phyloP scores from a whole-genome alignment of 2,888 invertebrate species.

The Gastrophysa polygoni region DNA sequence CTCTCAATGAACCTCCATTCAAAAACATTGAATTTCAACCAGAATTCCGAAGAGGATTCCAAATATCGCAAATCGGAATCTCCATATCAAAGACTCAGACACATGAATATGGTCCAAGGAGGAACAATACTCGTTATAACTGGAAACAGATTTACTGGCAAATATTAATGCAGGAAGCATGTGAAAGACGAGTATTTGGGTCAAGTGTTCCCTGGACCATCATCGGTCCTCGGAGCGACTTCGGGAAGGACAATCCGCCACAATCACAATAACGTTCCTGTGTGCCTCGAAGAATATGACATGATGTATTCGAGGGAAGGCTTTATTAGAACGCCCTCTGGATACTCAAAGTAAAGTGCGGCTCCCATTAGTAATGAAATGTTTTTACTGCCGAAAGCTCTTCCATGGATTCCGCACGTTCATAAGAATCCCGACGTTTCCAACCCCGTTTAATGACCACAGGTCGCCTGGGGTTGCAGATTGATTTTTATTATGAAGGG shows the following conservation, averaged over 20 bases:
- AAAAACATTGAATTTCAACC: no score
- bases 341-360: slow-evolving; percentile 19
- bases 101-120: no score
- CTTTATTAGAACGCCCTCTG: slow-evolving; percentile 5
- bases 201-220: not conserved
- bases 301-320: not conserved
- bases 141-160: no score
- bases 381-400: slow-evolving; percentile 23
- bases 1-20: no score
- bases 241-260: not conserved
- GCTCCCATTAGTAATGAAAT: slow-evolving; percentile 22
- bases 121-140: no score
- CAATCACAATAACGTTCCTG: not conserved
- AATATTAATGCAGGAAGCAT: no score
- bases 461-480: not conserved
- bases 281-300: not conserved
- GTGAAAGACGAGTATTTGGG: no score
- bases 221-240: not conserved
- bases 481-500: slow-evolving; percentile 8
- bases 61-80: no score
- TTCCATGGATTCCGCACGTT: slow-evolving; percentile 9
- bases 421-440: slow-evolving; percentile 13
- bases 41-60: no score
- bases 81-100: no score
- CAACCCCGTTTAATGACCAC: slow-evolving; percentile 5